A percentile compares a stretch with the other conserved stretches of the same genome.
phyloP scores from a whole-genome alignment of 2,797 vertebrate genomes.

The Chaetodon trifasciatus region DNA sequence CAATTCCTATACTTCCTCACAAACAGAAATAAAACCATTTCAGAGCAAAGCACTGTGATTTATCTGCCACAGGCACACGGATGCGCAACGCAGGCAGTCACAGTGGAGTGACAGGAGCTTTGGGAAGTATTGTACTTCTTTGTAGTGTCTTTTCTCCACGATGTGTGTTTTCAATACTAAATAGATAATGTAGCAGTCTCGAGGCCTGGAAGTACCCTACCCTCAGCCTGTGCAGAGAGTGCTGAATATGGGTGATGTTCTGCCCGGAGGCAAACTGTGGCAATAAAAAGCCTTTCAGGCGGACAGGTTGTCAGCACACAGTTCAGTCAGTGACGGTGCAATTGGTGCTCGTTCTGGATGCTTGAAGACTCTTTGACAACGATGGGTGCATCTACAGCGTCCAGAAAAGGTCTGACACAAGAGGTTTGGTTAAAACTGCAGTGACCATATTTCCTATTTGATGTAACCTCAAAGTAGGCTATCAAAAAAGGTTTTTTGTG shows the following conservation, averaged over 20 bases:
- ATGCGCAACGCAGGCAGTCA: conserved; percentile 55
- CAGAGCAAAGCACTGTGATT: conserved; percentile 62
- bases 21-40: conserved; percentile 47
- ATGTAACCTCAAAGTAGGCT: conserved; percentile 1
- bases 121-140: conserved; percentile 70
- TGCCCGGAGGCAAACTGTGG: conserved; percentile 80
- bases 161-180: conserved; percentile 81
- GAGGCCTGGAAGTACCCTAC: conserved; percentile 65
- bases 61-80: conserved; percentile 63
- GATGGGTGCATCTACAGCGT: conserved; percentile 47
- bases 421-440: conserved; percentile 39
- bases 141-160: conserved; percentile 63
- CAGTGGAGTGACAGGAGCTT: conserved; percentile 64
- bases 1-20: conserved; percentile 27
- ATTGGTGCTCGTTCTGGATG: conserved; percentile 64
- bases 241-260: conserved; percentile 80
- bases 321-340: conserved; percentile 77
- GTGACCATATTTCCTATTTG: conserved; percentile 1
- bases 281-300: conserved; percentile 84
- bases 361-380: conserved; percentile 58
- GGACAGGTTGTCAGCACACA: conserved; percentile 80
- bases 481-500: neutral
- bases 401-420: conserved; percentile 41
- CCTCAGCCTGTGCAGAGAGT: conserved; percentile 61
- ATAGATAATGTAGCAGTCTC: conserved; percentile 79